Base-by-base conservation (phyloP, 2,888 invertebrate species). In the Bellardia bayeri region DNA sequence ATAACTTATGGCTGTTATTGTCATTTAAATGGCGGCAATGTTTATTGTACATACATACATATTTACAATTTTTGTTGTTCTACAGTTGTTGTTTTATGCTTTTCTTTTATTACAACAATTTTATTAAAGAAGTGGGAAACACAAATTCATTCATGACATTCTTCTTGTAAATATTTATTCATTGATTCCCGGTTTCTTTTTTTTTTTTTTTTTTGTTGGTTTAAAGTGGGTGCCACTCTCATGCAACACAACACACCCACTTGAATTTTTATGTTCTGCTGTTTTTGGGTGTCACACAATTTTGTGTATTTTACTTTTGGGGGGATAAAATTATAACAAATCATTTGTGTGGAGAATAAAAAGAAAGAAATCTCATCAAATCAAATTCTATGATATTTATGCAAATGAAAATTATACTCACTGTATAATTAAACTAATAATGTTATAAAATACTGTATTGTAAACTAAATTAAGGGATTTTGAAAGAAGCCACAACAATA, bases 231-330 rank as follows among this genome's bases (percentile, higher is more conserved):
- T 84, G 79, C 72, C 58, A 54, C 51, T 30, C 63, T 76, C 68
- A 40, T 40, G 45, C 40, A 7, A 66, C 72, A 87, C 40, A 7
- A 66, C 72, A 87, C 87, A 81, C 87, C 87, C 84, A 87, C 84
- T 84, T 74, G 69, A 87, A 37, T 49, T 49, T 76, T 79, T 13
- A 11, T 9, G 8, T 42, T 54, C 13, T 68, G 58, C 23, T 64
- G 3, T 56, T 14, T 14, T 9, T 64, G 16, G 30, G 33, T 56
- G 30, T 80, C 1, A 8, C 7, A 51, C 1, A n/a, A n/a, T 58
- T 1, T 84, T 68, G 42, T 54, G n/a, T n/a, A 49, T 72, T 40
- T 63, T 51, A 40, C 8, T 64, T 16, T 79, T 49, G 9, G 16
- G 33, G 58, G 76, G 64, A 54, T 54, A 71, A 64, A 76, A 42